A percentile compares a stretch with the other conserved stretches of the same genome.
Evolutionary conservation across 1,140 invertebrate genomes (phyloP).

Genomic region (Geopemphigus sp.): DNA sequence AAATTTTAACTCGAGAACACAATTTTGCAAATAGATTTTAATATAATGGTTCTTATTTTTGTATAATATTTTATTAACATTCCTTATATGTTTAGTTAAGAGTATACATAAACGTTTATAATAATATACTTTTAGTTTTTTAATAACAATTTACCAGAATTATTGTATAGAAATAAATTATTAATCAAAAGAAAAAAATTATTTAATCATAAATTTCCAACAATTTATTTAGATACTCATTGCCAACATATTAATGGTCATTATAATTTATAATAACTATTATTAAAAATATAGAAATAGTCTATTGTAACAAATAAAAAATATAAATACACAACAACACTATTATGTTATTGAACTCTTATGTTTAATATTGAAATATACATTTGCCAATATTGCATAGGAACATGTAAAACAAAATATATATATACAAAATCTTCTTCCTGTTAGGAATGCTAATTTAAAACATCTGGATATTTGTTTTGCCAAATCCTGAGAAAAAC

Average conservation of each 20-base stretch:
- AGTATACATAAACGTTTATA: background rate
- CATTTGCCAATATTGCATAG: background rate
- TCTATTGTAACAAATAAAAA: background rate
- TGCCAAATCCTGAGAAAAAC: constrained; percentile 19
- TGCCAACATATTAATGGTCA: background rate
- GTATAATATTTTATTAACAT: no score
- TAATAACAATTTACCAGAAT: background rate
- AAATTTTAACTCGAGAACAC: no score
- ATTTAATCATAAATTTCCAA: background rate
- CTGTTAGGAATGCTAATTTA: background rate
- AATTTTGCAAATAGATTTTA: no score
- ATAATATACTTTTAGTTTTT: background rate
- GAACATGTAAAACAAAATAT: constrained; percentile 38
- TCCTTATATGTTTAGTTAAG: no score
- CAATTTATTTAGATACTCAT: background rate
- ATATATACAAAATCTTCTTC: constrained; percentile 40
- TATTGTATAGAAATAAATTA: background rate
- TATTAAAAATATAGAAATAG: no score
- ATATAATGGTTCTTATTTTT: no score
- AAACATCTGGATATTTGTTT: background rate
- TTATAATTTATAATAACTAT: background rate
- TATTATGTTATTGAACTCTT: background rate
- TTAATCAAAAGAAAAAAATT: background rate
- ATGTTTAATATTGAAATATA: constrained; percentile 18
- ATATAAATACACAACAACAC: background rate